Conservation (phyloP, 2,113 vertebrate species). For the Ptyas mucosa region DNA sequence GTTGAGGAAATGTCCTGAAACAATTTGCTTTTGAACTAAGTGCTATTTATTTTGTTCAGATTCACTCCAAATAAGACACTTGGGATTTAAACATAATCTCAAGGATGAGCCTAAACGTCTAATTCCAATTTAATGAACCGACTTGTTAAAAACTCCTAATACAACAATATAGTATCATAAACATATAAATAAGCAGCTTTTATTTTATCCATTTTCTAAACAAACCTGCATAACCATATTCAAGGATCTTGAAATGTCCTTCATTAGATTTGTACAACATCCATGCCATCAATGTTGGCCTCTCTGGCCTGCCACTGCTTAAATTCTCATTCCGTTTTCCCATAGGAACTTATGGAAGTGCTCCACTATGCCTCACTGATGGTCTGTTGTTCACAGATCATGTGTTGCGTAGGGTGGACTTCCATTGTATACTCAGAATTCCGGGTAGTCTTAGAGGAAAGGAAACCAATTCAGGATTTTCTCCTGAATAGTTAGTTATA, state of each 20-base stretch:
- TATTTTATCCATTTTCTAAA: background rate
- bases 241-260: background rate
- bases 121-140: background rate
- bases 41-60: background rate
- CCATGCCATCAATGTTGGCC: background rate
- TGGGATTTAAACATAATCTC: background rate
- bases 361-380: background rate
- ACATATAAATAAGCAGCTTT: background rate
- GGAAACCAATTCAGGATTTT: background rate
- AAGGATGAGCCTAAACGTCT: background rate
- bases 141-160: background rate
- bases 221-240: background rate
- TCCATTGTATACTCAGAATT: background rate
- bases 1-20: background rate
- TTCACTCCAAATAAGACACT: background rate
- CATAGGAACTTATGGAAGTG: background rate
- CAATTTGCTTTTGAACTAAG: background rate
- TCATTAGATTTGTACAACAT: background rate
- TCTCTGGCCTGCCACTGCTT: background rate
- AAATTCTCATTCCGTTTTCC: background rate
- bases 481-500: background rate
- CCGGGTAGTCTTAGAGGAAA: background rate
- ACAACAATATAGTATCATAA: background rate
- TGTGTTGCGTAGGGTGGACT: background rate
- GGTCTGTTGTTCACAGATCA: background rate